Conservation (phyloP, 2,113 vertebrate genomes). For the Brachyistius frenatus region DNA sequence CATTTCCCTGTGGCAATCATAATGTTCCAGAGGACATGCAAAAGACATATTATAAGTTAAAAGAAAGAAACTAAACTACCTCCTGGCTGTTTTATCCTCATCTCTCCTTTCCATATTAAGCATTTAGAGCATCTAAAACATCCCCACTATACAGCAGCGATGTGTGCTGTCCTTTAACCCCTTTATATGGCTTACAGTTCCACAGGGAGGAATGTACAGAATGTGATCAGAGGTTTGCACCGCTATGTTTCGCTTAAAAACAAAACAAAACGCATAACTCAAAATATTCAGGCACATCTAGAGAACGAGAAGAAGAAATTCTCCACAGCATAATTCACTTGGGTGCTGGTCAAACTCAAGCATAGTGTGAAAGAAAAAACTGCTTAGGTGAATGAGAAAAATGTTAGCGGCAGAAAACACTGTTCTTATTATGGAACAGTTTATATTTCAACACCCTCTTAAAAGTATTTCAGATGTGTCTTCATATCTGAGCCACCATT, state of each 20-base stretch:
- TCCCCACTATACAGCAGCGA: background rate
- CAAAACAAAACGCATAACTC: conserved; percentile 13
- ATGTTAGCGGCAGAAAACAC: background rate
- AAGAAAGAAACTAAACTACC: background rate
- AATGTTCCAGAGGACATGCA: background rate
- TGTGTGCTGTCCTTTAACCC: conserved; percentile 12
- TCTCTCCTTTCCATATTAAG: conserved; percentile 12
- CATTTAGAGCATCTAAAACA: conserved; percentile 41
- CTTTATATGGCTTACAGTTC: conserved; percentile 27
- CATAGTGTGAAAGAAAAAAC: background rate
- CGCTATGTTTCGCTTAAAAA: conserved; percentile 10
- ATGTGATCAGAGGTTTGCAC: conserved; percentile 46
- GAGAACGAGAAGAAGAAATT: background rate
- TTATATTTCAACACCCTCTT: background rate
- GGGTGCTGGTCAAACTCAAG: background rate
- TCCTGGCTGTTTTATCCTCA: background rate
- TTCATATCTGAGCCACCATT: background rate
- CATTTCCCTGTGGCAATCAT: conserved; percentile 3
- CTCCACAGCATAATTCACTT: background rate
- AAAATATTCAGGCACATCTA: conserved; percentile 15
- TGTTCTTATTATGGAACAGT: background rate
- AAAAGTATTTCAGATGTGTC: background rate
- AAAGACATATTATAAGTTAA: conserved; percentile 4
- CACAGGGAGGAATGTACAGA: conserved; percentile 56
- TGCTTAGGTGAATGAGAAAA: background rate